Percentiles rank a stretch among this genome's conserved stretches.
Evolutionary conservation across 2,888 invertebrate species (phyloP).

Genomic region (Terebella lapidaria): DNA sequence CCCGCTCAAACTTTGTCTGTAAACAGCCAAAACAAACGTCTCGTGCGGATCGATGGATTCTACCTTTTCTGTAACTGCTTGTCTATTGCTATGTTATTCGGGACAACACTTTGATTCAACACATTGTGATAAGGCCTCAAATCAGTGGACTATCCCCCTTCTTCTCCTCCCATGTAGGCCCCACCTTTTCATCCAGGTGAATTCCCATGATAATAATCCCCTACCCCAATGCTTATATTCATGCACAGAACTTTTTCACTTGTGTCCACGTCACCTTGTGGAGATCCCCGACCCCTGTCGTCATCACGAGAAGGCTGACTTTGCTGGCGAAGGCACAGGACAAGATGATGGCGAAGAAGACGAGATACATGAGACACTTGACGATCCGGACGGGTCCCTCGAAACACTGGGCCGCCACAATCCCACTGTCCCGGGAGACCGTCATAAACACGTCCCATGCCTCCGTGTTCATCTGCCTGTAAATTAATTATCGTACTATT

Average conservation of each 20-base stretch:
- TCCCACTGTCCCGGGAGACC: constrained; percentile 24
- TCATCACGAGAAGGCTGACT: constrained; percentile 22
- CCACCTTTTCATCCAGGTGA: too few relatives aligned
- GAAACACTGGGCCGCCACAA: constrained; percentile 25
- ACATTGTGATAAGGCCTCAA: too few relatives aligned
- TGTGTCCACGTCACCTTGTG: constrained; percentile 17
- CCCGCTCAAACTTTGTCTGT: constrained; percentile 26
- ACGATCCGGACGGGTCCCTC: constrained; percentile 26
- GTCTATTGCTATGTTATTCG: too few relatives aligned
- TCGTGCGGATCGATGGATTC: too few relatives aligned
- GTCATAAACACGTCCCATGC: constrained; percentile 29
- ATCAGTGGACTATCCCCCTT: too few relatives aligned
- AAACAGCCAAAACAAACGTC: constrained; percentile 1
- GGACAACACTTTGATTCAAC: too few relatives aligned
- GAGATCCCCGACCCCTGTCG: constrained; percentile 21
- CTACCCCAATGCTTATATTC: too few relatives aligned
- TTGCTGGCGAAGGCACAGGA: constrained; percentile 23
- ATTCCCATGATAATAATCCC: too few relatives aligned
- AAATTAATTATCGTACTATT: not conserved
- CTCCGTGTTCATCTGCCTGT: constrained; percentile 26
- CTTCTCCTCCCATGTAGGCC: too few relatives aligned
- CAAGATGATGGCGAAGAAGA: constrained; percentile 25
- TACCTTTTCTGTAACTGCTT: too few relatives aligned
- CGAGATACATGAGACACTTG: constrained; percentile 25
- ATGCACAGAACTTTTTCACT: too few relatives aligned